Conservation (phyloP, 2,113 vertebrate genomes). For the Tragelaphus imberbis region DNA sequence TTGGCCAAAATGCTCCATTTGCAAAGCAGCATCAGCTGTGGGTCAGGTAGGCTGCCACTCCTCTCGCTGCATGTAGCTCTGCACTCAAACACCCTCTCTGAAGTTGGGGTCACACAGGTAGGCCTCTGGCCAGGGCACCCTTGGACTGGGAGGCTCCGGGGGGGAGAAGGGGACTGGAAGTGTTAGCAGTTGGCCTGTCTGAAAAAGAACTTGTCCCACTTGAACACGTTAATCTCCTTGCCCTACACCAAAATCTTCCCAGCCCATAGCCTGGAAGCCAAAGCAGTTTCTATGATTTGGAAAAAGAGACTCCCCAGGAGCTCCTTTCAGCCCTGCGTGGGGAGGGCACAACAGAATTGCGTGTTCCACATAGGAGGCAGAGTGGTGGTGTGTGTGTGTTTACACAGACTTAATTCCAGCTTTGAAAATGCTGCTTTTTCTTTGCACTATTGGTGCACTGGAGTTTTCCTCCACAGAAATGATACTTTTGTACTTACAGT, state of each 20-base stretch:
- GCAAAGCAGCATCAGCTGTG: neutral
- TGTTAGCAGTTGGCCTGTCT: neutral
- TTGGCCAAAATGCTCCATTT: neutral
- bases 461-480: neutral
- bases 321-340: neutral
- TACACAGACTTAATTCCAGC: constrained; percentile 20
- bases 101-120: neutral
- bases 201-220: neutral
- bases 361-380: neutral
- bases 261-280: neutral
- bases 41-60: accelerated
- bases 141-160: neutral
- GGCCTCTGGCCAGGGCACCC: neutral
- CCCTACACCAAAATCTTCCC: neutral
- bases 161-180: neutral
- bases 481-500: too few species aligned
- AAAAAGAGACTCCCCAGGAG: neutral
- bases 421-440: constrained; percentile 67
- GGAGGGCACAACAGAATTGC: neutral
- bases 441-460: constrained; percentile 73
- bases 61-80: accelerated
- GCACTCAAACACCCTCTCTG: too few species aligned
- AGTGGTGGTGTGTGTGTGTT: neutral
- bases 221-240: neutral
- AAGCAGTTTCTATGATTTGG: neutral